phyloP scores from a whole-genome alignment of 35 echinoderm and acorn worm genomes.

The Strongylocentrotus purpuratus region DNA sequence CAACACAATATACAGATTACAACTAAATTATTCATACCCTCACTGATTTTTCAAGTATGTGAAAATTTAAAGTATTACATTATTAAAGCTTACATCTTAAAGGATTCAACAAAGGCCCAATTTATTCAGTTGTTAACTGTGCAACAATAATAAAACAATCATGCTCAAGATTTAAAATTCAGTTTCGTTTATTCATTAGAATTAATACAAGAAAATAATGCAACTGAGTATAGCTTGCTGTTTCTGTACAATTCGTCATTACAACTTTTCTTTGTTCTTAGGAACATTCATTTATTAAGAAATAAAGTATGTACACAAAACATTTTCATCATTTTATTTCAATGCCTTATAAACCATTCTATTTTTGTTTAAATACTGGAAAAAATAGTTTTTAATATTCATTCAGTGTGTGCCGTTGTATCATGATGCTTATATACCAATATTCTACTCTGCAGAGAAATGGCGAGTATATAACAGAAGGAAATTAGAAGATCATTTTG shows the following conservation, averaged over 20 bases:
- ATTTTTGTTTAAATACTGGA: not conserved
- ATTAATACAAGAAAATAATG: not conserved
- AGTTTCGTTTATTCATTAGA: not conserved
- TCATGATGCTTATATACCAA: not conserved
- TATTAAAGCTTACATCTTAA: too few species aligned
- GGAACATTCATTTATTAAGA: not conserved
- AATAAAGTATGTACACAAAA: not conserved
- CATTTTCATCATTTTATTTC: not conserved
- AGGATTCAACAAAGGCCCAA: too few species aligned
- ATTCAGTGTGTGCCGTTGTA: not conserved
- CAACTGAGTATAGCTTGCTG: not conserved
- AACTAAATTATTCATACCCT: too few species aligned
- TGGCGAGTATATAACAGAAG: not conserved
- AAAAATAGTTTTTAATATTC: not conserved
- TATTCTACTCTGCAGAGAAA: not conserved
- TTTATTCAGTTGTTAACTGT: too few species aligned
- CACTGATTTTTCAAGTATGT: too few species aligned
- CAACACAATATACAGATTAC: too few species aligned
- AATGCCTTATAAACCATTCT: not conserved
- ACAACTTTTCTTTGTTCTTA: not conserved
- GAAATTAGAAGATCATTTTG: not conserved
- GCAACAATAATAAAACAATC: not conserved
- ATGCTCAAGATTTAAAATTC: not conserved
- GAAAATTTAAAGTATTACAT: too few species aligned
- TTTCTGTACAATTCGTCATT: not conserved